Evolutionary conservation across 2,888 invertebrate species (phyloP).

Genomic region (Nasonia oneida): DNA sequence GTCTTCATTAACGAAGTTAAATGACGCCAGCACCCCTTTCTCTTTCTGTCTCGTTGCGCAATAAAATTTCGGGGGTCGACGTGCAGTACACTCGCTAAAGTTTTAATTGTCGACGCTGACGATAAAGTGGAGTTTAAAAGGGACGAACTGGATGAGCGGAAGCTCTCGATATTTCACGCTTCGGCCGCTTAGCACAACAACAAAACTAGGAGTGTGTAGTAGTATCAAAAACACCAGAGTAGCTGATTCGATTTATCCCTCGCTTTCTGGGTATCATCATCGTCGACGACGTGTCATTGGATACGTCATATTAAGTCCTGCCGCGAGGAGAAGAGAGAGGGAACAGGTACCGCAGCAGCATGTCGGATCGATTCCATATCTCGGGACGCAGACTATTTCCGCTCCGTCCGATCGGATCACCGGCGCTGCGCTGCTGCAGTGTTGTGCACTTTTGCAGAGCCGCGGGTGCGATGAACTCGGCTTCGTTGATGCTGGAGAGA

Average conservation of each 20-base stretch:
- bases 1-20: slow-evolving; percentile 38
- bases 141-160: neutral
- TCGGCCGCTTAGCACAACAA: neutral
- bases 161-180: neutral
- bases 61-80: neutral
- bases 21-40: neutral
- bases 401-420: slow-evolving; percentile 53
- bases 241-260: neutral
- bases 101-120: slow-evolving; percentile 13
- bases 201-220: neutral
- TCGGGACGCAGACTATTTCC: slow-evolving; percentile 47
- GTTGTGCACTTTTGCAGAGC: neutral
- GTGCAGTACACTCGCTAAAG: neutral
- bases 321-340: neutral
- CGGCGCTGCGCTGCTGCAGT: neutral
- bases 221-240: neutral
- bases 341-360: neutral
- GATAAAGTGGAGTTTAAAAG: neutral
- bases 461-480: slow-evolving; percentile 29
- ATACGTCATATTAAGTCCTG: slow-evolving; percentile 65
- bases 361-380: slow-evolving; percentile 58
- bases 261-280: slow-evolving; percentile 50
- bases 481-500: neutral
- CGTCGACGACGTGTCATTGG: slow-evolving; percentile 64
- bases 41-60: neutral